Evolutionary conservation across 2,888 invertebrate genomes (phyloP).

Genomic region (Galerucella pusilla): DNA sequence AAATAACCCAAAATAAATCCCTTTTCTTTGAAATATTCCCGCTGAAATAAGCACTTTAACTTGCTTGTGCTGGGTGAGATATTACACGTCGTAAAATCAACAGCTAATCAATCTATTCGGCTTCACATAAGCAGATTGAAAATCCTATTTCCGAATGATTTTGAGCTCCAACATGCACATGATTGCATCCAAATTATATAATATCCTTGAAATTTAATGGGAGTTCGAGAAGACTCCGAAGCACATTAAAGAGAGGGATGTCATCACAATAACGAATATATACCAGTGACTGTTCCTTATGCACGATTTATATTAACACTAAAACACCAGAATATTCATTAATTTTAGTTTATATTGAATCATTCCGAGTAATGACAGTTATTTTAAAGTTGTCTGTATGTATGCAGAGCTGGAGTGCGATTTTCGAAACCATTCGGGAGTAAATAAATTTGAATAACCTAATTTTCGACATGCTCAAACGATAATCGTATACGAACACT

Average conservation of each 20-base stretch:
- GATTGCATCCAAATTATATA: conserved; percentile 28
- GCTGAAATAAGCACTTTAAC: conserved; percentile 28
- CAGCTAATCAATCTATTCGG: conserved; percentile 33
- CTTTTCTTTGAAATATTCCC: conserved; percentile 21
- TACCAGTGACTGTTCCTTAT: neutral
- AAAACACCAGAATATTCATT: too few relatives aligned
- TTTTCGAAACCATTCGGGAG: too few relatives aligned
- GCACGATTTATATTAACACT: too few relatives aligned
- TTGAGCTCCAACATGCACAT: conserved; percentile 33
- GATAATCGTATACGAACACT: too few relatives aligned
- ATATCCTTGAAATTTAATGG: conserved; percentile 26
- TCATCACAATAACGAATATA: neutral
- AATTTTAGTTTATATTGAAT: too few relatives aligned
- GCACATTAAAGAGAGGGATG: neutral
- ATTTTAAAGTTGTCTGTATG: too few relatives aligned
- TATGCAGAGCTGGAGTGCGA: too few relatives aligned
- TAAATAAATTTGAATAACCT: too few relatives aligned
- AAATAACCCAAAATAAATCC: conserved; percentile 22
- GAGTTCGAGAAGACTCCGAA: conserved; percentile 20
- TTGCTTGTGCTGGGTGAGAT: conserved; percentile 22
- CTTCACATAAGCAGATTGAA: conserved; percentile 36
- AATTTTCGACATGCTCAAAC: too few relatives aligned
- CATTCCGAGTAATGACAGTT: too few relatives aligned
- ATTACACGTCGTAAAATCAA: conserved; percentile 29
- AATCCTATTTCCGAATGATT: conserved; percentile 31